These are phyloP conservation scores for Harpalus rufipes DNA, from an alignment of 2,888 invertebrate species.

Conservation along the genomic window DNA sequence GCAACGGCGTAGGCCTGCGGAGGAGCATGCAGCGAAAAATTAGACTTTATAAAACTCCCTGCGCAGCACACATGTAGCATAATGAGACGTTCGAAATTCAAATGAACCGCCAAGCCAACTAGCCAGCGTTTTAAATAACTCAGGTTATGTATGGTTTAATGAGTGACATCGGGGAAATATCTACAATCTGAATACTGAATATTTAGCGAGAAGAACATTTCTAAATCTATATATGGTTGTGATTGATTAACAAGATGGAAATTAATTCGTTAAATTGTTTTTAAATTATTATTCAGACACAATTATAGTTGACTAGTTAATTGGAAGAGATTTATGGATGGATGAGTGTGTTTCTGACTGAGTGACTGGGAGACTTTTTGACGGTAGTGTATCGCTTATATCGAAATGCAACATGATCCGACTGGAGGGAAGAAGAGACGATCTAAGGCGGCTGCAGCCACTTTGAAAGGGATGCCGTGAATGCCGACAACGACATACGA, in stretches of 20 bases:
- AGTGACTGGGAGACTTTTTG: background rate
- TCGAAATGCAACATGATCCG: constrained; percentile 57
- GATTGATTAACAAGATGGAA: constrained; percentile 46
- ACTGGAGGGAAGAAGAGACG: constrained; percentile 50
- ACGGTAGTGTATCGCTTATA: constrained; percentile 55
- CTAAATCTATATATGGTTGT: constrained; percentile 26
- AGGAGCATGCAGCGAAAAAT: constrained; percentile 48
- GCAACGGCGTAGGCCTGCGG: constrained; percentile 19
- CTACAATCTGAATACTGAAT: constrained; percentile 38
- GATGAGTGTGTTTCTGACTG: background rate
- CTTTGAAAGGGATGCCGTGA: constrained; percentile 67
- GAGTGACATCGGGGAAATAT: constrained; percentile 45
- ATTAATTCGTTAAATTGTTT: constrained; percentile 35
- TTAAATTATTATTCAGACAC: constrained; percentile 25
- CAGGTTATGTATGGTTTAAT: constrained; percentile 22
- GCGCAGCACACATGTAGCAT: constrained; percentile 7
- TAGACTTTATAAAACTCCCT: constrained; percentile 46
- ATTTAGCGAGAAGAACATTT: constrained; percentile 18
- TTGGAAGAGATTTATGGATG: constrained; percentile 5
- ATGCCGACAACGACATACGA: constrained; percentile 66
- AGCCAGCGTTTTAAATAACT: constrained; percentile 2
- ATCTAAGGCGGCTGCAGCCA: constrained; percentile 61
- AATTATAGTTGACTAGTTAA: constrained; percentile 38
- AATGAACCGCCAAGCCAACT: constrained; percentile 40
- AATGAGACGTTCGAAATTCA: constrained; percentile 49